Percentiles rank a stretch among this genome's conserved stretches.
Conservation (phyloP, 2,113 vertebrate species). For the Motacilla alba region DNA sequence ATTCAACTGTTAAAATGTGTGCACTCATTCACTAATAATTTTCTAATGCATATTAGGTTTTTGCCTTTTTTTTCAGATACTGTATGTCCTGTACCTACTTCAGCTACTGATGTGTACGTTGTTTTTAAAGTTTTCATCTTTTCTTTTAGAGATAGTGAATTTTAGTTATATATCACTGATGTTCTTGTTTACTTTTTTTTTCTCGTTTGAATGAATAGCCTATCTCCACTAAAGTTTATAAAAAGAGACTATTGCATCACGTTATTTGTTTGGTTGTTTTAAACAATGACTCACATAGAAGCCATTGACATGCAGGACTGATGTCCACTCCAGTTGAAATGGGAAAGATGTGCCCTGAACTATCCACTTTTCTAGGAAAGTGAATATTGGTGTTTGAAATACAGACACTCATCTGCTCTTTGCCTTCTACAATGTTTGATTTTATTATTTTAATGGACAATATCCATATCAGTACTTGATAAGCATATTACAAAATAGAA, state of each 20-base stretch:
- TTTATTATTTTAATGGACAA: not conserved
- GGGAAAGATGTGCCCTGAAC: not conserved
- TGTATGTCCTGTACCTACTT: not conserved
- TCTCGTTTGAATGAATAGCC: not conserved
- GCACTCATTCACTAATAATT: not conserved
- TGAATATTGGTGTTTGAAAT: not conserved
- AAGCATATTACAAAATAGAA: not conserved
- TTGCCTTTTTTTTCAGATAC: not conserved
- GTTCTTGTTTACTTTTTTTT: not conserved
- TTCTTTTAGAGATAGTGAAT: not conserved
- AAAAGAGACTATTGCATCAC: not conserved
- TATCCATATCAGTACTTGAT: not conserved
- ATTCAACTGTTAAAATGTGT: not conserved
- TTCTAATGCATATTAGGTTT: not conserved
- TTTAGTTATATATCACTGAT: not conserved
- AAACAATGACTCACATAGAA: not conserved
- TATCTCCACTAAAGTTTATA: not conserved
- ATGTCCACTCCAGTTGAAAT: conserved; percentile 5
- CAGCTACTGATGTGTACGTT: not conserved
- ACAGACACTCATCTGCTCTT: not conserved
- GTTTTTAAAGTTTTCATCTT: not conserved
- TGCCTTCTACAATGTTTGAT: not conserved
- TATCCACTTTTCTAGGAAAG: not conserved
- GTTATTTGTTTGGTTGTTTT: not conserved
- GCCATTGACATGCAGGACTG: not conserved